These are phyloP conservation scores for Bos javanicus DNA, from an alignment of 2,113 vertebrate genomes.

Conservation along the genomic window DNA sequence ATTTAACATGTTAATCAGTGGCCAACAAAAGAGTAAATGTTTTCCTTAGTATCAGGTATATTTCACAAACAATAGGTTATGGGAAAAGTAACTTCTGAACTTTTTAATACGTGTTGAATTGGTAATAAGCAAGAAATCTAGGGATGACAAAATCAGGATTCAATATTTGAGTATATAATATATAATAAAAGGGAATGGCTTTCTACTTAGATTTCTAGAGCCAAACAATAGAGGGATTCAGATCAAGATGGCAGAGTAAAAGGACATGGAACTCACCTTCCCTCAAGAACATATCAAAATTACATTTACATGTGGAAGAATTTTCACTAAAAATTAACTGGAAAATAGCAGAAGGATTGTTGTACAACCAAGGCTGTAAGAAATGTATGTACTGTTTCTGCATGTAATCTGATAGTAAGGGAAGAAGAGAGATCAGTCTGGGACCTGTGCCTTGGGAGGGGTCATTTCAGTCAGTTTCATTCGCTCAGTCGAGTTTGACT, in stretches of 20 bases:
- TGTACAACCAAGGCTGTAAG: neutral
- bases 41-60: neutral
- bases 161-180: neutral
- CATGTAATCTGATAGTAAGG: neutral
- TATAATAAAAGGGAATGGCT: neutral
- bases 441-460: neutral
- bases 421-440: neutral
- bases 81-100: neutral
- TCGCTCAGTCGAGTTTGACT: neutral
- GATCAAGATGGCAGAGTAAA: neutral
- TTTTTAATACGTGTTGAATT: neutral
- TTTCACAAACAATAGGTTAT: neutral
- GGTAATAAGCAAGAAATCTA: neutral
- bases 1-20: neutral
- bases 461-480: neutral
- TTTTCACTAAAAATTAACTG: neutral
- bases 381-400: neutral
- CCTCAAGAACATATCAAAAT: neutral
- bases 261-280: neutral
- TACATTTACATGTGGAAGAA: neutral
- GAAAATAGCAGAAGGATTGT: neutral
- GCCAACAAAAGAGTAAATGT: neutral
- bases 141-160: neutral
- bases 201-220: neutral
- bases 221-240: neutral